Percentiles rank a stretch among this genome's conserved stretches.
Evolutionary conservation across 2,797 vertebrate genomes (phyloP).

Genomic region (Fistularia commersonii): DNA sequence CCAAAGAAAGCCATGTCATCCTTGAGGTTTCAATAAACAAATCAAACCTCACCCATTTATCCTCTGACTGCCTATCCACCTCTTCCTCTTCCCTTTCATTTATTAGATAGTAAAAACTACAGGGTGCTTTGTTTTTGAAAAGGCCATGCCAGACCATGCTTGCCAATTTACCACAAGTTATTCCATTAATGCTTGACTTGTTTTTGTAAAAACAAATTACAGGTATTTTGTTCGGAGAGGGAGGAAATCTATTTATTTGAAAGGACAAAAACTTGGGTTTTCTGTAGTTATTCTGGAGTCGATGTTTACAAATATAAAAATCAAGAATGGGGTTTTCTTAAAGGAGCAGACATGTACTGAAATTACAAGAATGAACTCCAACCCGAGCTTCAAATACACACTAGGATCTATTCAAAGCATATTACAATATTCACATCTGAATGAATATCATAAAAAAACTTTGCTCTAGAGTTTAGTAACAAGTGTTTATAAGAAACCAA

Average conservation of each 20-base stretch:
- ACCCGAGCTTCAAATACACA: too few species aligned
- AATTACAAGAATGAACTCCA: too few species aligned
- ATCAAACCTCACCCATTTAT: conserved; percentile 21
- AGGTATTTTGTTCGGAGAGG: conserved; percentile 28
- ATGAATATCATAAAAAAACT: too few species aligned
- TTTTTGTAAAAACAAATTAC: conserved; percentile 15
- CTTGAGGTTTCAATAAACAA: conserved; percentile 46
- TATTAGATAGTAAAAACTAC: conserved; percentile 42
- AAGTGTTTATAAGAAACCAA: too few species aligned
- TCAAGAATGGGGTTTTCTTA: conserved; percentile 19
- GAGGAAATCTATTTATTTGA: conserved; percentile 34
- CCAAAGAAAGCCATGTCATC: conserved; percentile 64
- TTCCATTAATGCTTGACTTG: conserved; percentile 29
- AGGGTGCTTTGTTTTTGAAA: conserved; percentile 22
- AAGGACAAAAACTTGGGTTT: conserved; percentile 31
- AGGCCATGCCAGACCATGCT: conserved; percentile 15
- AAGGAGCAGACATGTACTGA: too few species aligned
- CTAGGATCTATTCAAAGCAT: too few species aligned
- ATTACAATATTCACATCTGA: too few species aligned
- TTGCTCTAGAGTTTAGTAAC: too few species aligned
- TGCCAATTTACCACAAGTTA: conserved; percentile 28
- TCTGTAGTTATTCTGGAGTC: background rate
- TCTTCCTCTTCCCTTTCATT: conserved; percentile 40
- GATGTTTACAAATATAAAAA: conserved; percentile 32
- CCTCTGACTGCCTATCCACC: conserved; percentile 19